Evolutionary conservation across 2,888 invertebrate genomes (phyloP).

Genomic region (Agriotes lineatus): DNA sequence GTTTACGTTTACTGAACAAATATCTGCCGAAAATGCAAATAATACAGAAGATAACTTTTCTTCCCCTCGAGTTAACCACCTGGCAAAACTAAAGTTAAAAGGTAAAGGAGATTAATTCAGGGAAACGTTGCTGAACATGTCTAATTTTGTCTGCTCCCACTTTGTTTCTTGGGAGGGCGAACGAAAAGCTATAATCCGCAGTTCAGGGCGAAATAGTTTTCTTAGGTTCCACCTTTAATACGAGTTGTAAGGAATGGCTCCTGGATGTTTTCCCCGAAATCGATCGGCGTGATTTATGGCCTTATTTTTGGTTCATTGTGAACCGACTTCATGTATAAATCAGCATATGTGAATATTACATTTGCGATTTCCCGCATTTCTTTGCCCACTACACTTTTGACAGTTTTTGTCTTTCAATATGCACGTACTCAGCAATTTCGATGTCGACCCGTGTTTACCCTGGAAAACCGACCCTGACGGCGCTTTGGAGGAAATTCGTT

Average conservation of each 20-base stretch:
- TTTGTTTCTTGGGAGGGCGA: neutral
- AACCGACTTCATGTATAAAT: slow-evolving; percentile 47
- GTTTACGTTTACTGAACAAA: no score
- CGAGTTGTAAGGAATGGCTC: slow-evolving; percentile 16
- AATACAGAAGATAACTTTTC: no score
- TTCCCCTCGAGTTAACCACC: no score
- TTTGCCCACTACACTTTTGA: slow-evolving; percentile 9
- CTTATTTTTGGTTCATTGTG: slow-evolving; percentile 48
- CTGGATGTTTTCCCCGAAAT: slow-evolving; percentile 41
- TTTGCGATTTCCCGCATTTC: slow-evolving; percentile 34
- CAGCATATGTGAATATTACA: slow-evolving; percentile 48
- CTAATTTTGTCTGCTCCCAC: neutral
- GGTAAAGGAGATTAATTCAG: no score
- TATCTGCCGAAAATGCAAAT: no score
- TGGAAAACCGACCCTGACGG: slow-evolving; percentile 8
- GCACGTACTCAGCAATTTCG: slow-evolving; percentile 15
- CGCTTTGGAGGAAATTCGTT: slow-evolving; percentile 2
- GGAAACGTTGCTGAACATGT: neutral
- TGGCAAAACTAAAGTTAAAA: no score
- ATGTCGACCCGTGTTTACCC: slow-evolving; percentile 1
- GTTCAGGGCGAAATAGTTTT: slow-evolving; percentile 10
- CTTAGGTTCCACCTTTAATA: slow-evolving; percentile 20
- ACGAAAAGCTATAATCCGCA: neutral
- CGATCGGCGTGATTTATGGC: slow-evolving; percentile 43
- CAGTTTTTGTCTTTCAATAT: slow-evolving; percentile 9